These are phyloP conservation scores for Amphimedon queenslandica DNA, from an alignment of 37 sponge, comb jelly and placozoan species.

Conservation along the genomic window DNA sequence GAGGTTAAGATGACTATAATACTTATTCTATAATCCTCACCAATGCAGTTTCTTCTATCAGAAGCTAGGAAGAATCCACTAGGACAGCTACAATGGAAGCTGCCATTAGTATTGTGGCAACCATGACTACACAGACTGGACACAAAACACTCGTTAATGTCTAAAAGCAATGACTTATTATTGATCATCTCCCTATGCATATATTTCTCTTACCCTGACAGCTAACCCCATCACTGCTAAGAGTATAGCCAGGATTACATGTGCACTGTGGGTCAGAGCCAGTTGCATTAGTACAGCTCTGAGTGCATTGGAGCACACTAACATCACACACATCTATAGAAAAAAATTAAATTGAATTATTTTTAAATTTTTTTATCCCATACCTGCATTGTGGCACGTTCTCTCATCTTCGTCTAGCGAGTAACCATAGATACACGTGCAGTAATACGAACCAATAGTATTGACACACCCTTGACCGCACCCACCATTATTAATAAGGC, in stretches of 20 bases:
- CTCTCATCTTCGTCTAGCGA: slow-evolving; percentile 5
- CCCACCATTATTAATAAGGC: slow-evolving; percentile 4
- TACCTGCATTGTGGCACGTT: too few relatives aligned
- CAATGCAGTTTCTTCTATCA: slow-evolving; percentile 18
- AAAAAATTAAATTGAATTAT: too few relatives aligned
- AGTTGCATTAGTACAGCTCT: background rate
- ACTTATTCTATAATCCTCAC: too few relatives aligned
- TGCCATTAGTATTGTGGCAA: slow-evolving; percentile 22
- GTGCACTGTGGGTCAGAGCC: background rate
- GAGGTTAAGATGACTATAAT: too few relatives aligned
- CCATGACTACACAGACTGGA: slow-evolving; percentile 21
- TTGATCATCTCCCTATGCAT: background rate
- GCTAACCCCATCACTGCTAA: background rate
- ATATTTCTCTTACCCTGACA: background rate
- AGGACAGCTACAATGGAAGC: slow-evolving; percentile 36
- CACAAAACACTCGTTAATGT: background rate
- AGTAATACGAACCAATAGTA: slow-evolving; percentile 9
- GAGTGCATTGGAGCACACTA: background rate
- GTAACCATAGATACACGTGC: slow-evolving; percentile 17
- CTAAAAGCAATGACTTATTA: background rate
- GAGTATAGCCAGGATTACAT: slow-evolving; percentile 1
- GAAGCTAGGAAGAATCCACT: slow-evolving; percentile 20
- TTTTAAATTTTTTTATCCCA: too few relatives aligned
- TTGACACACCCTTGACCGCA: slow-evolving; percentile 25
- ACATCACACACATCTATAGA: too few relatives aligned